These are phyloP conservation scores for Natator depressus DNA, from an alignment of 2,113 vertebrate genomes.

Conservation along the genomic window DNA sequence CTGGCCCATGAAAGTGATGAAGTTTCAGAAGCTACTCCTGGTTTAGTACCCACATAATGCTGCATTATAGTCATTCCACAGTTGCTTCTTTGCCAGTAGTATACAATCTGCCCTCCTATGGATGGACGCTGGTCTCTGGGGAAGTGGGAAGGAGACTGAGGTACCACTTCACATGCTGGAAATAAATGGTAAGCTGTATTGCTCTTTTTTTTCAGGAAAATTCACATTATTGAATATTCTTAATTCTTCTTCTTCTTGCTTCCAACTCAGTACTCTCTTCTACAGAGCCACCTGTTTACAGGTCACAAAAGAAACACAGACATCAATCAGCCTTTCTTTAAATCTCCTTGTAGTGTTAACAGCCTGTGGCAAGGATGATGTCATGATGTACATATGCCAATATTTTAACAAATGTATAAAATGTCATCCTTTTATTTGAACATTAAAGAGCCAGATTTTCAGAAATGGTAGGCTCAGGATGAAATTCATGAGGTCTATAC, in stretches of 20 bases:
- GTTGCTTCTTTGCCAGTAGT: not conserved
- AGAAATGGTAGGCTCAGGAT: not conserved
- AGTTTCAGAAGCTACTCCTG: not conserved
- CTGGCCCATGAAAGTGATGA: rapidly evolving
- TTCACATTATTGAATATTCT: not conserved
- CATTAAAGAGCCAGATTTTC: not conserved
- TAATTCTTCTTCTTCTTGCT: rapidly evolving
- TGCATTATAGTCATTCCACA: not conserved
- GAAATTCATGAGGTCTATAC: not conserved
- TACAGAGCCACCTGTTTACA: not conserved
- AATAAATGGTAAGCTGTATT: not conserved
- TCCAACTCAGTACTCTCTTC: not conserved
- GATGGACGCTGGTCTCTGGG: not conserved
- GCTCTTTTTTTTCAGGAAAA: not conserved
- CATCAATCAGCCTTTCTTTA: not conserved
- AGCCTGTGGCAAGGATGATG: not conserved
- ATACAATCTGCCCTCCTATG: not conserved
- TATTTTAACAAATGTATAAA: not conserved
- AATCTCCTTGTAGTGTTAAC: rapidly evolving
- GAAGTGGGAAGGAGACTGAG: not conserved
- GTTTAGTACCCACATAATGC: not conserved
- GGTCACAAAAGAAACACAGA: not conserved
- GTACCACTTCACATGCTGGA: not conserved
- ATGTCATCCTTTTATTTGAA: not conserved
- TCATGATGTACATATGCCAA: not conserved